A percentile compares a stretch with the other conserved stretches of the same genome.
These are phyloP conservation scores for Chionoecetes opilio DNA, from an alignment of 1,140 invertebrate species.

Conservation along the genomic window DNA sequence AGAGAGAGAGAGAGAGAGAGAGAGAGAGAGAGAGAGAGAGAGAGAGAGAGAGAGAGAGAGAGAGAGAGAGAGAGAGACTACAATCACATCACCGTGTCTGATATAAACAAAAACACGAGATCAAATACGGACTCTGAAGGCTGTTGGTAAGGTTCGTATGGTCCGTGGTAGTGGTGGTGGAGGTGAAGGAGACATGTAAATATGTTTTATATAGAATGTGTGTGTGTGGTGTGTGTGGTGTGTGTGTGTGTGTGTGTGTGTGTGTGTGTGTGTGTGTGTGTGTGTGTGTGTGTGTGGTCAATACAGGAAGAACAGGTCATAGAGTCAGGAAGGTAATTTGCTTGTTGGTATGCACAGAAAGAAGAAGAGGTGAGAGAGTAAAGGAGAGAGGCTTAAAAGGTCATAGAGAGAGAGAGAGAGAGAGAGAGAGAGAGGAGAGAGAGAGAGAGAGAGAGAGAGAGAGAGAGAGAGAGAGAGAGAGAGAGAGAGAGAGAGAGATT, in stretches of 20 bases:
- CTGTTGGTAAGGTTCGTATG: too few species aligned
- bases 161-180: neutral
- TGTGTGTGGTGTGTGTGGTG: constrained; percentile 30
- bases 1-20: too few species aligned
- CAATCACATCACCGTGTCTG: too few species aligned
- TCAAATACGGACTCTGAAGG: too few species aligned
- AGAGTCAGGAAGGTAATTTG: neutral
- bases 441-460: neutral
- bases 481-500: constrained; percentile 56
- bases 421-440: neutral
- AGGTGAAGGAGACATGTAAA: neutral
- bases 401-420: neutral
- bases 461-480: constrained; percentile 3
- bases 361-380: neutral
- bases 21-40: too few species aligned
- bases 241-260: constrained; percentile 48
- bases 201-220: neutral
- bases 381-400: too few species aligned
- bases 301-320: neutral
- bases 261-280: constrained; percentile 4
- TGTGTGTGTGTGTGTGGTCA: constrained; percentile 14
- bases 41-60: too few species aligned
- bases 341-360: neutral
- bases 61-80: too few species aligned
- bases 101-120: too few species aligned